These are phyloP conservation scores for Lucinisca nassula DNA, from an alignment of 2,888 invertebrate species.

Conservation along the genomic window DNA sequence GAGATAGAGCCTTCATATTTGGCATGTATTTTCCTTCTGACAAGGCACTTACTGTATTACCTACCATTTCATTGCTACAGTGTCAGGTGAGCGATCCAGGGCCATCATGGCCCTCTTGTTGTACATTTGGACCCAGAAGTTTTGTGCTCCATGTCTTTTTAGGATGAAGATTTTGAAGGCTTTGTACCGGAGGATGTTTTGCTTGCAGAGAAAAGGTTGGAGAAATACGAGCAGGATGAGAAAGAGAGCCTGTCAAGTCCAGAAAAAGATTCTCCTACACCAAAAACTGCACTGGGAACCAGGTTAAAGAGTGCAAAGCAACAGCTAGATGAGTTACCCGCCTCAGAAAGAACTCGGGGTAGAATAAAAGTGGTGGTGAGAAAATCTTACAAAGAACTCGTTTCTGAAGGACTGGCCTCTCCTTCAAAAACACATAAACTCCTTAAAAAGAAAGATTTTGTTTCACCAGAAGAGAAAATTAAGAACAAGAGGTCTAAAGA, in stretches of 20 bases:
- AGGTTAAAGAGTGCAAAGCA: slow-evolving; percentile 50
- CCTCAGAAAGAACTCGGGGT: slow-evolving; percentile 69
- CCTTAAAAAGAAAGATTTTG: slow-evolving; percentile 53
- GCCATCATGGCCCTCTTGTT: too few relatives aligned
- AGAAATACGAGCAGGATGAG: slow-evolving; percentile 45
- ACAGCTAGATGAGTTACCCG: slow-evolving; percentile 57
- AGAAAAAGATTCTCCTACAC: slow-evolving; percentile 13
- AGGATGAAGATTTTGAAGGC: slow-evolving; percentile 86
- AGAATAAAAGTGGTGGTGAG: slow-evolving; percentile 63
- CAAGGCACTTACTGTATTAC: too few relatives aligned
- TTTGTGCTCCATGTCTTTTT: too few relatives aligned
- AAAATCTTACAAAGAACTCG: slow-evolving; percentile 71
- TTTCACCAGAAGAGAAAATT: slow-evolving; percentile 33
- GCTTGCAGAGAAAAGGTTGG: slow-evolving; percentile 71
- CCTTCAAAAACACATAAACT: slow-evolving; percentile 64
- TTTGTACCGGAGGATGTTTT: slow-evolving; percentile 79
- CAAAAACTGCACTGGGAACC: slow-evolving; percentile 36
- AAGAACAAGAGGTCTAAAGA: slow-evolving; percentile 21
- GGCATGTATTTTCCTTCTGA: too few relatives aligned
- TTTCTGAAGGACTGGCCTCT: slow-evolving; percentile 66
- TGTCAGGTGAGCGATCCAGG: too few relatives aligned
- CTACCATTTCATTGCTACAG: too few relatives aligned
- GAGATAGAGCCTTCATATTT: too few relatives aligned
- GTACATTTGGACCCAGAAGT: too few relatives aligned
- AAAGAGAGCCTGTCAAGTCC: not conserved